Percentiles rank a stretch among this genome's conserved stretches.
These are phyloP conservation scores for Protaetia brevitarsis DNA, from an alignment of 1,140 invertebrate genomes.

Conservation along the genomic window DNA sequence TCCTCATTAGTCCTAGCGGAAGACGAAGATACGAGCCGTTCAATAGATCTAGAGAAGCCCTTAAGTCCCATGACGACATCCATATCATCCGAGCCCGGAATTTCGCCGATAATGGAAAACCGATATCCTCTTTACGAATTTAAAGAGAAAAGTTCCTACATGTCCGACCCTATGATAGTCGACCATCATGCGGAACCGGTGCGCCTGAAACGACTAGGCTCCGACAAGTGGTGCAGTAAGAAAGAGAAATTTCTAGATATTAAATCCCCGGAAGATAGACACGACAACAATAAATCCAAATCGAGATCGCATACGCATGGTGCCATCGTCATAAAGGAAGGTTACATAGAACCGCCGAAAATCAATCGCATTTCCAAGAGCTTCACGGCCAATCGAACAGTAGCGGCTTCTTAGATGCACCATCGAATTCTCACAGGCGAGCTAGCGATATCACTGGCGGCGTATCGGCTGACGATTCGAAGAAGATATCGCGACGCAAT, in stretches of 20 bases:
- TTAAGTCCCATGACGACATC: neutral
- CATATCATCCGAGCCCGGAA: neutral
- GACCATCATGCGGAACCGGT: conserved; percentile 22
- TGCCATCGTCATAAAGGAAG: conserved; percentile 50
- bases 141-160: neutral
- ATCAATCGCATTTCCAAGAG: conserved; percentile 49
- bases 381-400: conserved; percentile 48
- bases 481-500: conserved; percentile 20
- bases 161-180: neutral
- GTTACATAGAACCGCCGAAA: conserved; percentile 52
- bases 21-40: conserved; percentile 25
- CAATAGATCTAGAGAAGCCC: neutral
- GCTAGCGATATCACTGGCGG: conserved; percentile 44
- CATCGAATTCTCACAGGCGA: conserved; percentile 34
- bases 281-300: conserved; percentile 30
- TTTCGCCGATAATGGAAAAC: neutral
- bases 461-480: conserved; percentile 22
- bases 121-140: neutral
- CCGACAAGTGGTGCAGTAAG: conserved; percentile 40
- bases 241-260: conserved; percentile 43
- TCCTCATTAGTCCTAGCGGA: conserved; percentile 29
- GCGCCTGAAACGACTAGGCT: conserved; percentile 25
- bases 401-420: conserved; percentile 33
- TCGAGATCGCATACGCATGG: conserved; percentile 36
- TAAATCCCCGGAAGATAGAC: neutral